phyloP scores from a whole-genome alignment of 2,113 vertebrate species.

The Equus przewalskii region DNA sequence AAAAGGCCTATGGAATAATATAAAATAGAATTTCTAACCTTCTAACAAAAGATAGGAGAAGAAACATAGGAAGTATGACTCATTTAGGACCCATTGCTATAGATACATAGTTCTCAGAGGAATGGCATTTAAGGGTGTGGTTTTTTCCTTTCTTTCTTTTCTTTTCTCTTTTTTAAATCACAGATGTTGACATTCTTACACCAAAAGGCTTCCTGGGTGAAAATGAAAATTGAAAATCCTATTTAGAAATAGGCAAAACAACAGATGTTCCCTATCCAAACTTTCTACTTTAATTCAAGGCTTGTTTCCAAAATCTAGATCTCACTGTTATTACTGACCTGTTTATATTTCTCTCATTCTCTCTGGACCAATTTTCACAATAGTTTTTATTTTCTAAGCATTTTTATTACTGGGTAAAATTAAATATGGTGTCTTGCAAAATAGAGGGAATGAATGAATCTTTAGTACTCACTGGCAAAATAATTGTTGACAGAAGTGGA shows the following conservation, averaged over 20 bases:
- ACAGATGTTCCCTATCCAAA: neutral
- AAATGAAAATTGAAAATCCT: slow-evolving; percentile 17
- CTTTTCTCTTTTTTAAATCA: neutral
- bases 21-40: neutral
- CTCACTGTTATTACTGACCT: slow-evolving; percentile 38
- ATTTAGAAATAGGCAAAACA: slow-evolving; percentile 32
- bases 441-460: neutral
- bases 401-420: neutral
- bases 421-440: slow-evolving; percentile 30
- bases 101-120: neutral
- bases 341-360: neutral
- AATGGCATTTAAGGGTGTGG: neutral
- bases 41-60: slow-evolving; percentile 1
- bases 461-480: neutral
- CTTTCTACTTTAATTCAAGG: slow-evolving; percentile 35
- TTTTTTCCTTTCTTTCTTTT: neutral
- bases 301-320: slow-evolving; percentile 18
- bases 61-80: neutral
- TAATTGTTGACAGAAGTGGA: neutral
- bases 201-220: neutral
- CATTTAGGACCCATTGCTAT: neutral
- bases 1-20: neutral
- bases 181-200: slow-evolving; percentile 21
- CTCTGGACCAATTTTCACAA: neutral
- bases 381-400: slow-evolving; percentile 30